Percentiles rank a stretch among this genome's conserved stretches.
phyloP scores from a whole-genome alignment of 2,113 vertebrate genomes.

The Columbina picui region DNA sequence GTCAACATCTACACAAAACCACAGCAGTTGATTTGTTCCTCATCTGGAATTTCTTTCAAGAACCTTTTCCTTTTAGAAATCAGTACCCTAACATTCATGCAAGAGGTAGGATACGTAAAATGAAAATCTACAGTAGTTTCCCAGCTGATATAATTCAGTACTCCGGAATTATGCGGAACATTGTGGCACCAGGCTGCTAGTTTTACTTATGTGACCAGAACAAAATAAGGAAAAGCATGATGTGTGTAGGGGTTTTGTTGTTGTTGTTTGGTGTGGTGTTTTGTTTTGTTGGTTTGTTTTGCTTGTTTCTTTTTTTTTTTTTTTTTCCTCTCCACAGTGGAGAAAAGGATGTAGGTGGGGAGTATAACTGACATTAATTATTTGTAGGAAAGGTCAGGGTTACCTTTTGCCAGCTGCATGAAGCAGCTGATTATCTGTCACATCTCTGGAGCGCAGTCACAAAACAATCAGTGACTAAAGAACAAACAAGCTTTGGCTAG shows the following conservation, averaged over 20 bases:
- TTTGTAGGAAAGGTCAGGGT: conserved; percentile 53
- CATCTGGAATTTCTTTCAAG: neutral
- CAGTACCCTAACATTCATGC: neutral
- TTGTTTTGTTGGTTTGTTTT: neutral
- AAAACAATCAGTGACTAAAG: conserved; percentile 24
- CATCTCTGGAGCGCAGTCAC: conserved; percentile 39
- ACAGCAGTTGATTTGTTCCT: neutral
- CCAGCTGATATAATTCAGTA: neutral
- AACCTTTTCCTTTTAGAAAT: neutral
- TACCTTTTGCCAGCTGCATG: conserved; percentile 11
- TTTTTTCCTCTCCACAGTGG: neutral
- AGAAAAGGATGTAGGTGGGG: neutral
- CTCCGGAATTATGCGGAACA: neutral
- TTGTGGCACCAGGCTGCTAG: neutral
- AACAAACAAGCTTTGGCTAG: conserved; percentile 32
- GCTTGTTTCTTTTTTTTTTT: too few relatives aligned
- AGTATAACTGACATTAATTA: conserved; percentile 37
- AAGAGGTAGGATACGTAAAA: neutral
- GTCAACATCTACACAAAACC: neutral
- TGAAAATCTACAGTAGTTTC: neutral
- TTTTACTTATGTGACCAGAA: neutral
- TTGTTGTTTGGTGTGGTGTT: neutral
- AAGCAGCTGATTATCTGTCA: conserved; percentile 49
- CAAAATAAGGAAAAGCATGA: neutral
- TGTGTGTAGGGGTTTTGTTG: too few relatives aligned